A percentile compares a stretch with the other conserved stretches of the same genome.
Conservation (phyloP, 2,797 vertebrate species). For the Hybognathus amarus region DNA sequence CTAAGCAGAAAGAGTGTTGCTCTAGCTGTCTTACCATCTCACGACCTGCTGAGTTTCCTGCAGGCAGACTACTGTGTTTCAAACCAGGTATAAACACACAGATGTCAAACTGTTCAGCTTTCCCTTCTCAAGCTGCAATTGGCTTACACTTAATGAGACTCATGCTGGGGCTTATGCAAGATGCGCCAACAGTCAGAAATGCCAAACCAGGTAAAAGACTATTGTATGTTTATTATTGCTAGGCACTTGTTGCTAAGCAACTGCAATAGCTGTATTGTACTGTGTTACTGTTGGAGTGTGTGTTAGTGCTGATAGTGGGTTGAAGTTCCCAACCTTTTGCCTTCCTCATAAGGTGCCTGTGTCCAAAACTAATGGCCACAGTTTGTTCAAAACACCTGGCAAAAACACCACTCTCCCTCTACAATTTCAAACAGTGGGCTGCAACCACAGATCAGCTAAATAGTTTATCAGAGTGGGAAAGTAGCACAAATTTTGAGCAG, state of each 20-base stretch:
- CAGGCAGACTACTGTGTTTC: constrained; percentile 51
- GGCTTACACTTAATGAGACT: constrained; percentile 56
- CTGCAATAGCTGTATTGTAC: constrained; percentile 27
- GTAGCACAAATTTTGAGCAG: constrained; percentile 20
- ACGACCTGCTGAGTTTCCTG: constrained; percentile 51
- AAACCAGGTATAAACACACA: constrained; percentile 51
- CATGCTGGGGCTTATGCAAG: constrained; percentile 36
- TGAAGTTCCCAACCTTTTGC: constrained; percentile 30
- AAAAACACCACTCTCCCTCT: constrained; percentile 23
- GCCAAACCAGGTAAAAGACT: constrained; percentile 52
- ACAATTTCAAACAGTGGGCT: constrained; percentile 8
- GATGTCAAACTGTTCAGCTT: constrained; percentile 38
- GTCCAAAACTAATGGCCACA: not conserved
- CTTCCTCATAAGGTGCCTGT: not conserved
- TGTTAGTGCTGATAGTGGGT: constrained; percentile 18
- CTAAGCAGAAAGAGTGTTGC: constrained; percentile 31
- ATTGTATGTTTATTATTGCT: constrained; percentile 40
- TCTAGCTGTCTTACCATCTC: constrained; percentile 38
- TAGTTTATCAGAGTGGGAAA: constrained; percentile 32
- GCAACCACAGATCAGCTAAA: constrained; percentile 27
- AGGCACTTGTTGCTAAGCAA: constrained; percentile 56
- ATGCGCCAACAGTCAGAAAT: constrained; percentile 42
- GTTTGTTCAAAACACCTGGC: constrained; percentile 11
- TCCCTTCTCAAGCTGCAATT: constrained; percentile 46
- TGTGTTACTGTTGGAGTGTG: not conserved